Conservation (phyloP, 2,888 invertebrate species). For the Ectobius pallidus region DNA sequence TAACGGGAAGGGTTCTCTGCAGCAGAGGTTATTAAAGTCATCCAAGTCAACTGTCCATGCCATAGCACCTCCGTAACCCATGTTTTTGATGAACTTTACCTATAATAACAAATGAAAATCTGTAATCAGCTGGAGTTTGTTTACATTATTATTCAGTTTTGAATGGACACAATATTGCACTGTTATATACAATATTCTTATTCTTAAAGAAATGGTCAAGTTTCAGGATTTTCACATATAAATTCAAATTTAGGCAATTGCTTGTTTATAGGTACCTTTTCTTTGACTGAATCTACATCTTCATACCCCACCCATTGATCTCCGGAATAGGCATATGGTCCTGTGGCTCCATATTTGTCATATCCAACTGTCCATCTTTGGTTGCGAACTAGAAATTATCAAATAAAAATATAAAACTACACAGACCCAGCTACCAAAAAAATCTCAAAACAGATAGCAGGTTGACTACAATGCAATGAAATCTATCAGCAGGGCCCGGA, state of each 20-base stretch:
- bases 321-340: constrained; percentile 77
- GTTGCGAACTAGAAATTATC: constrained; percentile 60
- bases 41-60: constrained; percentile 90
- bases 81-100: constrained; percentile 73
- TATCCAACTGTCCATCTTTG: constrained; percentile 71
- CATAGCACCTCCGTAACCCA: constrained; percentile 79
- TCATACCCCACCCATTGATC: constrained; percentile 94
- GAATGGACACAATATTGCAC: no score
- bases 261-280: constrained; percentile 50
- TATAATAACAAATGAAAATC: constrained; percentile 50
- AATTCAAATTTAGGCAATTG: no score
- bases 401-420: background rate
- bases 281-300: constrained; percentile 74
- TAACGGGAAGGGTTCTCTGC: constrained; percentile 78
- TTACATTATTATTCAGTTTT: background rate
- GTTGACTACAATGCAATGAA: no score
- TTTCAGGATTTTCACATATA: no score
- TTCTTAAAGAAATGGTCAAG: no score
- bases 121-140: background rate
- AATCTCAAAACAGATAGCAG: background rate
- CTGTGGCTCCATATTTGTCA: constrained; percentile 61
- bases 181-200: no score
- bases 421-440: background rate
- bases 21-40: constrained; percentile 79
- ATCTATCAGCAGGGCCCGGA: no score